Percentiles rank a stretch among this genome's conserved stretches.
These are phyloP conservation scores for Grus americana DNA, from an alignment of 2,113 vertebrate species.

Conservation along the genomic window DNA sequence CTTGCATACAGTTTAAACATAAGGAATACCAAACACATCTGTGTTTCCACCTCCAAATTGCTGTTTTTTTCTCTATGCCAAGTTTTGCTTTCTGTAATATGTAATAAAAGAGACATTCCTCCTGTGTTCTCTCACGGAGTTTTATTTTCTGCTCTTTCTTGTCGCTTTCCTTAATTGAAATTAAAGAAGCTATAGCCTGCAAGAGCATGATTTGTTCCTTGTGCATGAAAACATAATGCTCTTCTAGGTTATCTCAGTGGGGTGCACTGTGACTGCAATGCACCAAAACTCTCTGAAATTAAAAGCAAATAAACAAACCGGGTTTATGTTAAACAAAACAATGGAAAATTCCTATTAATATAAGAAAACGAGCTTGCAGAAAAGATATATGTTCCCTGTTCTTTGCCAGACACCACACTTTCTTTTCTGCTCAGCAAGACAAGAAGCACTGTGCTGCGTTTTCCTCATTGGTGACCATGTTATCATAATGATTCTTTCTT, in stretches of 20 bases:
- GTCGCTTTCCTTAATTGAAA: background rate
- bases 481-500: background rate
- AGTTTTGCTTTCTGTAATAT: background rate
- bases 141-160: constrained; percentile 16
- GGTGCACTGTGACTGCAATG: constrained; percentile 28
- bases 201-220: background rate
- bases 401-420: background rate
- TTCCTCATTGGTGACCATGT: background rate
- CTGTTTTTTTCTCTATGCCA: background rate
- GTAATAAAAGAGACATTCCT: background rate
- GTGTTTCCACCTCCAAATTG: background rate
- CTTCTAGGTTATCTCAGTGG: constrained; percentile 14
- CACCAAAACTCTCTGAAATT: background rate
- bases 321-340: constrained; percentile 6
- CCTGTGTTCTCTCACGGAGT: background rate
- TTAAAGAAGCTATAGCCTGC: background rate
- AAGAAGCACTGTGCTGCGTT: background rate
- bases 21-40: background rate
- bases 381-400: background rate
- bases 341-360: background rate
- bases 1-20: background rate
- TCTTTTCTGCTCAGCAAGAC: background rate
- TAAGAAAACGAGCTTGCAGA: background rate
- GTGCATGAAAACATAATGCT: background rate
- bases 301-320: constrained; percentile 22